Conservation (phyloP, 2,113 vertebrate genomes). For the Cyrtonyx montezumae region DNA sequence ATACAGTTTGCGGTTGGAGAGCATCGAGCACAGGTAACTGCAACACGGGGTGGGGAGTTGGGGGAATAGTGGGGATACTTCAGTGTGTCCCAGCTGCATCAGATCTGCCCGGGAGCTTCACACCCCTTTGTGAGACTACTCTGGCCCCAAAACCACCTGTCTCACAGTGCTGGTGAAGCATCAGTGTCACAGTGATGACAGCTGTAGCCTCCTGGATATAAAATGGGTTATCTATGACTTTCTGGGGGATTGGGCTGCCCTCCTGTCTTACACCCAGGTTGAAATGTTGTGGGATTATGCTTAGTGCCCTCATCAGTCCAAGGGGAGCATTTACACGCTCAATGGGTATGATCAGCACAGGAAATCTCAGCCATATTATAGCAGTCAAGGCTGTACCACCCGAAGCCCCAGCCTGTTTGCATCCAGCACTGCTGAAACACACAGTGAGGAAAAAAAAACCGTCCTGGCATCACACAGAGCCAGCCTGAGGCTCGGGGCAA, state of each 20-base stretch:
- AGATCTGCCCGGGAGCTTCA: rapidly evolving
- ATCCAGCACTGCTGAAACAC: not conserved
- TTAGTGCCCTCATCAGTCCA: not conserved
- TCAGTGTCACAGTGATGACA: not conserved
- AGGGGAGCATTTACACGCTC: too few species aligned
- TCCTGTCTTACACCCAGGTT: not conserved
- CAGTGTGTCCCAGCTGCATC: not conserved
- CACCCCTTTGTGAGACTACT: not conserved
- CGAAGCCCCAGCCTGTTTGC: not conserved
- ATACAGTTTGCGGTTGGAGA: conserved; percentile 97
- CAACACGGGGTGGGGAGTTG: rapidly evolving
- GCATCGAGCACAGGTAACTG: conserved; percentile 93
- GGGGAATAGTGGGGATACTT: not conserved
- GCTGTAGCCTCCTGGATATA: not conserved
- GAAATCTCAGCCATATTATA: not conserved
- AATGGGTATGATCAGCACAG: not conserved
- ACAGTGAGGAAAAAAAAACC: not conserved
- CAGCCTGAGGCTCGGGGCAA: not conserved
- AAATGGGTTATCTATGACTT: not conserved
- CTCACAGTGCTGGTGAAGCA: not conserved
- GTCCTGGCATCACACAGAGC: not conserved
- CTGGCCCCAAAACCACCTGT: not conserved
- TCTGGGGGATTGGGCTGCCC: not conserved
- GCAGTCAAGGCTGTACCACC: not conserved
- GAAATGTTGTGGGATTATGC: not conserved